phyloP scores from a whole-genome alignment of 2,797 vertebrate genomes.

The Falco biarmicus region DNA sequence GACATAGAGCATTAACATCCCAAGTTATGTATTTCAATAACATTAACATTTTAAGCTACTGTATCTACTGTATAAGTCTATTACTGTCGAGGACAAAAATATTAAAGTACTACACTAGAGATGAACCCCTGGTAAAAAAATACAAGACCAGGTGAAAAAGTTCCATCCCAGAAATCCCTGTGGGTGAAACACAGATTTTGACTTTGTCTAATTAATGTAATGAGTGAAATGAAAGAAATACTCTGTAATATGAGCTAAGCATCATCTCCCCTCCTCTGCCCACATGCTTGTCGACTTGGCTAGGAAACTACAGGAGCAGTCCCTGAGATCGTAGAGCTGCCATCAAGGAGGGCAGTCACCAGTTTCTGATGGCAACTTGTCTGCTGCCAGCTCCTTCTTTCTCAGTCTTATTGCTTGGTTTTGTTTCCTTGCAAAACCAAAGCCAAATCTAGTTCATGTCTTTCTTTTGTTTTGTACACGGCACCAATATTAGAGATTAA shows the following conservation, averaged over 20 bases:
- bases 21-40: not conserved
- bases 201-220: not conserved
- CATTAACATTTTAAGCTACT: not conserved
- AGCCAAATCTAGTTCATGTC: not conserved
- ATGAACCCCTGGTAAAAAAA: not conserved
- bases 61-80: not conserved
- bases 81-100: not conserved
- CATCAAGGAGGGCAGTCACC: not conserved
- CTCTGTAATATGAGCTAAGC: not conserved
- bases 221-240: not conserved
- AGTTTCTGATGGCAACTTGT: not conserved
- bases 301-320: not conserved
- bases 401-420: not conserved
- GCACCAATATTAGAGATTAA: not conserved
- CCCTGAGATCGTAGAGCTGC: not conserved
- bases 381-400: not conserved
- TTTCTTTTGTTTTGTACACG: not conserved
- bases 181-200: not conserved
- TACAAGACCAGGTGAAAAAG: not conserved
- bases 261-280: not conserved
- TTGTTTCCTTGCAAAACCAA: not conserved
- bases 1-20: not conserved
- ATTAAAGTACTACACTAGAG: not conserved
- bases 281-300: not conserved
- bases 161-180: not conserved